Evolutionary conservation across 2,113 vertebrate genomes (phyloP).

Genomic region (Rutilus rutilus): DNA sequence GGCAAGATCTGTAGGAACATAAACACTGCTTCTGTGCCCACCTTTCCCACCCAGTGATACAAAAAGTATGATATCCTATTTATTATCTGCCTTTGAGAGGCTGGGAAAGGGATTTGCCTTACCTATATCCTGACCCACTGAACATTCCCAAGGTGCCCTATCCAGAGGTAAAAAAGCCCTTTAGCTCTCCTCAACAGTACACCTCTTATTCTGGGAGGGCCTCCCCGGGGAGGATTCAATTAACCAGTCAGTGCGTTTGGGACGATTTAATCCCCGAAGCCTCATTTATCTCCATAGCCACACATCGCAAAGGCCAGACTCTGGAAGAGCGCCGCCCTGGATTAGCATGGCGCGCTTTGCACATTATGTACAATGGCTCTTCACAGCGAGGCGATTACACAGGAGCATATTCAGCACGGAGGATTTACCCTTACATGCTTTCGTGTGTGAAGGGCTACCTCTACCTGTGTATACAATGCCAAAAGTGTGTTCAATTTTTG

Average conservation of each 20-base stretch:
- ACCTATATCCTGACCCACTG: constrained; percentile 60
- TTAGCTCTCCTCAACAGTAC: constrained; percentile 30
- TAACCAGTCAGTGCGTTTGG: constrained; percentile 69
- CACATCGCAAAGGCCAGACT: constrained; percentile 60
- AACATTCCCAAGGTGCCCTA: constrained; percentile 52
- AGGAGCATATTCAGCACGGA: constrained; percentile 48
- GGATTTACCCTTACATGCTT: constrained; percentile 51
- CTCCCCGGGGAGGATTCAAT: constrained; percentile 75
- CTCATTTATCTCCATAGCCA: constrained; percentile 71
- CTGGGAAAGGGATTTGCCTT: constrained; percentile 63
- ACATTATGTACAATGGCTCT: constrained; percentile 58
- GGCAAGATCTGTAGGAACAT: constrained; percentile 10
- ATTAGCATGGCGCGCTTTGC: constrained; percentile 56
- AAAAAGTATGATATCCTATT: constrained; percentile 66
- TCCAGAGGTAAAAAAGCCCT: constrained; percentile 30
- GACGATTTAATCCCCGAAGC: constrained; percentile 72
- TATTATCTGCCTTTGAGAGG: constrained; percentile 72
- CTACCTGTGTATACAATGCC: constrained; percentile 29
- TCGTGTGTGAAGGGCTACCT: constrained; percentile 24
- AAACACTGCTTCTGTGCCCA: constrained; percentile 54
- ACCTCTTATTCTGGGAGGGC: constrained; percentile 27
- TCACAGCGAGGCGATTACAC: constrained; percentile 60
- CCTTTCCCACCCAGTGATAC: constrained; percentile 14
- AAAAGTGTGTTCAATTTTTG: neutral
- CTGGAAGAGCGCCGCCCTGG: constrained; percentile 59